Base-by-base conservation (phyloP, 2,888 invertebrate species). In the Myopa tessellatipennis region DNA sequence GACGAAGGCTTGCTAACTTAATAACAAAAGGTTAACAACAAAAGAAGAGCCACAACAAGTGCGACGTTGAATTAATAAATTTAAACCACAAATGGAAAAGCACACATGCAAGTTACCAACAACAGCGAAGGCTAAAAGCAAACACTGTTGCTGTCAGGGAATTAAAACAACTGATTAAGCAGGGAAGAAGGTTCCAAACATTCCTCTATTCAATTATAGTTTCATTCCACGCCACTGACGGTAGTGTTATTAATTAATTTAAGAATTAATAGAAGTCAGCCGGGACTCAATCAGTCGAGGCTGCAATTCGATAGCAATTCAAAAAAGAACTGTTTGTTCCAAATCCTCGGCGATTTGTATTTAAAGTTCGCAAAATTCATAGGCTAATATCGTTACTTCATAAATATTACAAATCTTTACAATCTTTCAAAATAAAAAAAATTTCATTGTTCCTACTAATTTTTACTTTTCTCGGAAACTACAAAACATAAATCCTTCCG, bases 51-150 rank as follows among this genome's bases (percentile, higher is more conserved):
- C 5, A 65, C 65, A 73, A 26, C 36, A 73, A 40, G 10, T 40
- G 60, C 40, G 8, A 16, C 72, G 10, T 6, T 1, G 40, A 4
- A 60, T 55, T 38, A 68, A 68, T 67, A 68, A 68, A 69, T 68
- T 75, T 55, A 63, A 50, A 52, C 70, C 70, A 61, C 63, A 76
- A 76, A 61, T 67, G 45, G 69, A 69, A 4, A 70, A 34, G 61
- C 26, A 18, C 26, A 40, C 60, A 73, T 67, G 63, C 52, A 65
- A 55, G 34, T 36, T 26, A 34, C 12, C 63, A 63, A 12, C 34
- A 63, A 26, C 7, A 63, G 2, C 12, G 55, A 55, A 55, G n/a
- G 55, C 10, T 16, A n/a, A 1, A 3, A 55, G 55, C 55, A 2
- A 16, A 55, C n/a, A n/a, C 5, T 55, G 55, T 16, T n/a, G 55